Percentiles rank a stretch among this genome's conserved stretches.
Evolutionary conservation across 2,888 invertebrate species (phyloP).

Genomic region (Autographa gamma): DNA sequence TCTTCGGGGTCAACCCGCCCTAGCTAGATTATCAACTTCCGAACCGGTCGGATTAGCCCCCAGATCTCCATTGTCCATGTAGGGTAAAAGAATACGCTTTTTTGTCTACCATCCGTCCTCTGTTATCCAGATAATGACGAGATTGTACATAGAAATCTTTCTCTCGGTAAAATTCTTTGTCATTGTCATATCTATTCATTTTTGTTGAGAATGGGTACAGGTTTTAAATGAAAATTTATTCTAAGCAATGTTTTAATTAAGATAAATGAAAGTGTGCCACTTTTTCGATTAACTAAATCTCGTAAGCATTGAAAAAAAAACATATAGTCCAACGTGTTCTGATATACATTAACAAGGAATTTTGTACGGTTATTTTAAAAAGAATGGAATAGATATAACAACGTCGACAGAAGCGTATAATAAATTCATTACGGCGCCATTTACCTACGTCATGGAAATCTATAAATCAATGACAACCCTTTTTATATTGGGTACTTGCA

Average conservation of each 20-base stretch:
- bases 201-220: constrained; percentile 27
- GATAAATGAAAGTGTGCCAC: constrained; percentile 9
- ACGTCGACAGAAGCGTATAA: constrained; percentile 17
- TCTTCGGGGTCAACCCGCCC: constrained; percentile 53
- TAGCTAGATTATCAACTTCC: constrained; percentile 50
- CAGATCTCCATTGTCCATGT: constrained; percentile 59
- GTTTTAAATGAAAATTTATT: constrained; percentile 22
- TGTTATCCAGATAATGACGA: constrained; percentile 42
- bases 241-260: constrained; percentile 30
- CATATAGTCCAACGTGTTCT: background rate
- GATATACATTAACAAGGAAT: background rate
- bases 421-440: constrained; percentile 27
- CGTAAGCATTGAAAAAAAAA: background rate
- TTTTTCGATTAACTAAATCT: background rate
- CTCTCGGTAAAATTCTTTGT: constrained; percentile 31
- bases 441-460: constrained; percentile 37
- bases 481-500: constrained; percentile 23
- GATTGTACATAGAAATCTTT: constrained; percentile 36
- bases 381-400: background rate
- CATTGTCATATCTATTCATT: constrained; percentile 38
- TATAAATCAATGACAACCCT: constrained; percentile 48
- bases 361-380: background rate
- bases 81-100: constrained; percentile 53
- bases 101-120: constrained; percentile 16
- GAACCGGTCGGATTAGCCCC: constrained; percentile 55